Evolutionary conservation across 2,797 vertebrate species (phyloP), one percentile per base, ranked within the genome.

Genomic region (Spheniscus humboldti): DNA sequence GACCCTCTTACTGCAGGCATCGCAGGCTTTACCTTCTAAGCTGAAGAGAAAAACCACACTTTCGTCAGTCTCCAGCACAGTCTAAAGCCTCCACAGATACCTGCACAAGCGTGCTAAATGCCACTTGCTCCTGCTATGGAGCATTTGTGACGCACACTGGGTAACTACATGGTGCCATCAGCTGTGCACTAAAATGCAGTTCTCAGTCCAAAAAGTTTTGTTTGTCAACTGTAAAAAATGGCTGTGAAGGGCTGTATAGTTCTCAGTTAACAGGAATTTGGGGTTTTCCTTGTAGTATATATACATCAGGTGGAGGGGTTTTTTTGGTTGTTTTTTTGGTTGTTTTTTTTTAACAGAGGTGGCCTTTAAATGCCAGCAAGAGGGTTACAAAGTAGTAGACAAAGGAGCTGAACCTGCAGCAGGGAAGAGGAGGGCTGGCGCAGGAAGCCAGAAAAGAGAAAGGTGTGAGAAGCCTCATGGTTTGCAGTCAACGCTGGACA

Each of bases 121-220:
- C 63, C 0, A 0, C 71, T 59, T 13, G n/a, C 13, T 68, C 39
- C 68, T 18, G 14, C 47, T 24, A 10, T 1, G 11, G n/a, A 59
- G 22, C 8, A 18, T 17, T 25, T 13, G 41, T 35, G 62, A 45
- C 23, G 2, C 3, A 10, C 19, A 6, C 37, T 24, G n/a, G 10
- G 8, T 55, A 47, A 76, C 33, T 50, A 33, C 4, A 0, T 0
- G 12, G 24, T 48, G 55, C 66, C 23, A 16, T 24, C 77, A 59
- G 6, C 33, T 56, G 18, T 5, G 20, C 43, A 7, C 31, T 25
- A 27, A 67, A 79, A 82, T 7, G 31, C 35, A 72, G 27, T 6
- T 28, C 43, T 84, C 27, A 28, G 28, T 18, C 22, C 18, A 35
- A 28, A 55, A 50, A 17, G 9, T 41, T 24, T 15, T 52, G 66